A percentile compares a stretch with the other conserved stretches of the same genome.
Evolutionary conservation across 2,888 invertebrate genomes (phyloP).

Genomic region (Tachina lurida): DNA sequence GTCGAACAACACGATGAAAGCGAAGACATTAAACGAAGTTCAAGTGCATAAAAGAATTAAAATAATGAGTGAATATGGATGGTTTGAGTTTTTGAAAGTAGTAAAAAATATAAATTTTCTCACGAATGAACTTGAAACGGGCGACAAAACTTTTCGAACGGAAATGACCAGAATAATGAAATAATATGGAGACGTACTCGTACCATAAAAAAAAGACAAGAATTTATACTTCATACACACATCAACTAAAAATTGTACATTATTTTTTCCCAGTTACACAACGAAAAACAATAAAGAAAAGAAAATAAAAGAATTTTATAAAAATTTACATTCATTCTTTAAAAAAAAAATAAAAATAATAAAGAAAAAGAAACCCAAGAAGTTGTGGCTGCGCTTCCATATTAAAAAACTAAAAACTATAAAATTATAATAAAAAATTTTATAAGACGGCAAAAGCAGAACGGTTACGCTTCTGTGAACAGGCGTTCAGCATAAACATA

Average conservation of each 20-base stretch:
- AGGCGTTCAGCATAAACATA: conserved; percentile 38
- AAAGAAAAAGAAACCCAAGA: conserved; percentile 45
- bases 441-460: conserved; percentile 61
- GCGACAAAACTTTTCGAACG: conserved; percentile 70
- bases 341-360: conserved; percentile 10
- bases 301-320: too few species aligned
- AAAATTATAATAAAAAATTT: conserved; percentile 52
- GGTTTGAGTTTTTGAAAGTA: conserved; percentile 29
- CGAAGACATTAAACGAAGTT: conserved; percentile 25
- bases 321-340: conserved; percentile 19
- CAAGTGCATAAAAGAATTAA: conserved; percentile 6
- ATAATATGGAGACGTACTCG: conserved; percentile 50
- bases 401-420: background rate
- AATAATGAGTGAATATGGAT: background rate
- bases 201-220: conserved; percentile 14
- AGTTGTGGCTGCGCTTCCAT: conserved; percentile 3
- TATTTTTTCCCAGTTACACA: conserved; percentile 48
- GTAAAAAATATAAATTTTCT: conserved; percentile 65
- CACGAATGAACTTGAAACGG: conserved; percentile 71
- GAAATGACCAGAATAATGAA: conserved; percentile 70
- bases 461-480: conserved; percentile 68
- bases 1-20: conserved; percentile 1
- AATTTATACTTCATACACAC: conserved; percentile 46
- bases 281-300: conserved; percentile 39
- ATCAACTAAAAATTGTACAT: conserved; percentile 35